A percentile compares a stretch with the other conserved stretches of the same genome.
phyloP scores from a whole-genome alignment of 2,797 vertebrate genomes.

The Aldrovandia affinis region DNA sequence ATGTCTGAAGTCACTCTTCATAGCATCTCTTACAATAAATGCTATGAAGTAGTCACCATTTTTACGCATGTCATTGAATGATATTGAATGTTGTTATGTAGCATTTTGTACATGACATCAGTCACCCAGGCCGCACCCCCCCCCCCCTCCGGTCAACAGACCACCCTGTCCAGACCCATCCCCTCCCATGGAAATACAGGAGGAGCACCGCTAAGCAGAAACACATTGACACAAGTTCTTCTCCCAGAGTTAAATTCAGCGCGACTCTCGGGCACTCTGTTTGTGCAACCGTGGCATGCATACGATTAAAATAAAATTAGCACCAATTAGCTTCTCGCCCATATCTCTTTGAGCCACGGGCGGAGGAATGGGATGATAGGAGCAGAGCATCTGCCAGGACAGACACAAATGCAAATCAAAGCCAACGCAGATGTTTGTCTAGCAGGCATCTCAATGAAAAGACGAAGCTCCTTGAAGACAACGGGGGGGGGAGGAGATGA shows the following conservation, averaged over 20 bases:
- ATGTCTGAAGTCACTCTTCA: no score
- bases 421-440: constrained; percentile 6
- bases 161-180: no score
- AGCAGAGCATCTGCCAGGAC: constrained; percentile 37
- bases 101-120: no score
- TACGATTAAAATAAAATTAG: constrained; percentile 19
- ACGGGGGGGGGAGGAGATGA: not conserved
- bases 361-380: constrained; percentile 1
- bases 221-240: not conserved
- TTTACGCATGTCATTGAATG: no score
- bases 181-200: not conserved
- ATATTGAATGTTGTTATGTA: no score
- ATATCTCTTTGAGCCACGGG: constrained; percentile 43
- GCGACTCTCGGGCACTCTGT: not conserved
- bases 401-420: constrained; percentile 3
- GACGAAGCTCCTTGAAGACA: no score
- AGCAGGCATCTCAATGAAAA: not conserved
- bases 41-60: no score
- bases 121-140: no score
- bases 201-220: not conserved
- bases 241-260: not conserved
- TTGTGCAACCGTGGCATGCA: not conserved
- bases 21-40: no score
- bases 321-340: constrained; percentile 15
- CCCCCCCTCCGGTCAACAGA: no score